A percentile compares a stretch with the other conserved stretches of the same genome.
Evolutionary conservation across 2,888 invertebrate genomes (phyloP).

Genomic region (Pyrrhosoma nymphula): DNA sequence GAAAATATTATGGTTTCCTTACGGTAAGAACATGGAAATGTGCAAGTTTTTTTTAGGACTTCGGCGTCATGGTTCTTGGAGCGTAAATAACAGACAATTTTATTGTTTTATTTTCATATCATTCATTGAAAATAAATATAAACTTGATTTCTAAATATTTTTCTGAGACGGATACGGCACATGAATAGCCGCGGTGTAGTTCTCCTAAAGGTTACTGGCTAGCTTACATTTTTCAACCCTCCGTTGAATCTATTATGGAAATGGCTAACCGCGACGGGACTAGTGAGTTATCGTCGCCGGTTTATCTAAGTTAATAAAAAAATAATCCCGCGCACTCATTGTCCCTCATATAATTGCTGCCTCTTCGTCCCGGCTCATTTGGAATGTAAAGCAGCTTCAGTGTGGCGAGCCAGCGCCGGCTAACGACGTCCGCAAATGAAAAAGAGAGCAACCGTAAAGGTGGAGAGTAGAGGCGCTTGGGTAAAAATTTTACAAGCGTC

Average conservation of each 20-base stretch:
- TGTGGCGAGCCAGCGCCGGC: background rate
- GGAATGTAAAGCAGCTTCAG: slow-evolving; percentile 39
- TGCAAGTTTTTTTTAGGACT: too few relatives aligned
- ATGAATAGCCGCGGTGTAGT: background rate
- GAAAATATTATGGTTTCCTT: too few relatives aligned
- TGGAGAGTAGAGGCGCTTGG: slow-evolving; percentile 34
- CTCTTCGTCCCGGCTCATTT: slow-evolving; percentile 44
- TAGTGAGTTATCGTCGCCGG: background rate
- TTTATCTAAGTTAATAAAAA: background rate
- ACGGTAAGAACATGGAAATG: too few relatives aligned
- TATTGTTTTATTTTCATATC: too few relatives aligned
- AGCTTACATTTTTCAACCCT: background rate
- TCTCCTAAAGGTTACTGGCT: background rate
- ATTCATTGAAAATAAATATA: too few relatives aligned
- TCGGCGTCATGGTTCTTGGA: too few relatives aligned
- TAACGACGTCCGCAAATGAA: slow-evolving; percentile 59
- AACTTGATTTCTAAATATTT: too few relatives aligned
- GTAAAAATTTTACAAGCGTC: slow-evolving; percentile 50
- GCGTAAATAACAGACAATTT: too few relatives aligned
- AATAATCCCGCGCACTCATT: background rate
- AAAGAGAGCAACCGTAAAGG: slow-evolving; percentile 30
- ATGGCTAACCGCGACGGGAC: background rate
- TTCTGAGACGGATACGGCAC: background rate
- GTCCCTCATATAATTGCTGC: background rate
- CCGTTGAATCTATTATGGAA: background rate